Base-by-base conservation (phyloP, 2,797 vertebrate genomes). In the Odontamblyopus lacepedii region DNA sequence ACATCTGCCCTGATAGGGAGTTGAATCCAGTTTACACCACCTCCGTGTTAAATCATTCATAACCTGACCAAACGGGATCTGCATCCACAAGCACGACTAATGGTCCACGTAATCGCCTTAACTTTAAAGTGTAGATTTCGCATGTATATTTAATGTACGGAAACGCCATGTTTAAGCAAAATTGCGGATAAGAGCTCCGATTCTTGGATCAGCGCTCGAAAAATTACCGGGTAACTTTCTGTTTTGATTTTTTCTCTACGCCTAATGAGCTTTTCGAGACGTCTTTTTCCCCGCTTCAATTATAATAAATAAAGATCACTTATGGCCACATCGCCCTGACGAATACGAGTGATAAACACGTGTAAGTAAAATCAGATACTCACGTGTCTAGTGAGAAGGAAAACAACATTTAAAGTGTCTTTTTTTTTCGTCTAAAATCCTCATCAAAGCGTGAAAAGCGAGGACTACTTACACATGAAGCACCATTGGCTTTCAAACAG, bases 51-150 rank as follows among this genome's bases (percentile, higher is more conserved):
- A 98, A 98, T 98, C 95, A 97, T 98, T 98, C 95, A 97, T 96
- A 93, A 93, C 92, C 91, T 92, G 92, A 94, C 93, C 88, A 92
- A 88, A 89, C 61, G 95, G 94, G 94, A 95, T 95, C 92, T 90
- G 92, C 90, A 91, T 89, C 91, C 95, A 94, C 92, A 94, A 94
- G 95, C 94, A 92, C 89, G 95, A 95, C 94, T 95, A 96, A 96
- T 96, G 95, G 94, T 92, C 94, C 94, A 93, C 93, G 91, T 96
- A 96, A 97, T 96, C 94, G 95, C 94, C 94, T 92, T 86, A 95
- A 96, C 95, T 96, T 96, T 97, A 95, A 98, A 96, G 95, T 97
- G 96, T 95, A 96, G 96, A 97, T 98, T 95, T 94, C 89, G 85
- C 95, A 97, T 97, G 93, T 94, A 96, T 96, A 95, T 96, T 97